Percentiles rank a stretch among this genome's conserved stretches.
These are phyloP conservation scores for Apogon talboti DNA, from an alignment of 2,797 vertebrate genomes.

Conservation along the genomic window DNA sequence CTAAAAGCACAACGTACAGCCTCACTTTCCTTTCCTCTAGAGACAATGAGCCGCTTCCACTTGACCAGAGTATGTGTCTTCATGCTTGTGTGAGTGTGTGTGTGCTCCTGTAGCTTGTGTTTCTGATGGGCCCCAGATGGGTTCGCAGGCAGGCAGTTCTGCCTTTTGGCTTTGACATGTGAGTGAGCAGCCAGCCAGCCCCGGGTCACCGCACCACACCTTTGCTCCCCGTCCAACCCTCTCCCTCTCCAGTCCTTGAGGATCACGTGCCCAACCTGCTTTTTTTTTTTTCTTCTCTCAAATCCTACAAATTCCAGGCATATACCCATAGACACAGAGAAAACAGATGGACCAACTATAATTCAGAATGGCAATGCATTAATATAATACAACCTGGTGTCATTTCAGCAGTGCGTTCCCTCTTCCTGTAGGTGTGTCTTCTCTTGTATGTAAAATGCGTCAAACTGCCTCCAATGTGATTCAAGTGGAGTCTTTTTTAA, in stretches of 20 bases:
- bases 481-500: constrained; percentile 55
- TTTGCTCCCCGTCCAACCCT: constrained; percentile 46
- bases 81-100: constrained; percentile 22
- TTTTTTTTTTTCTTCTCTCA: constrained; percentile 6
- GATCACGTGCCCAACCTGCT: constrained; percentile 9
- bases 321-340: not conserved
- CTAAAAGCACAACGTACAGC: constrained; percentile 20
- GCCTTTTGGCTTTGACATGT: constrained; percentile 75
- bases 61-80: constrained; percentile 27
- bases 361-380: not conserved
- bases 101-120: constrained; percentile 27
- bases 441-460: constrained; percentile 40
- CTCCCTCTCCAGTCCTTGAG: constrained; percentile 11
- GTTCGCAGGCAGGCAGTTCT: constrained; percentile 66
- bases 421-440: constrained; percentile 12
- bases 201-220: constrained; percentile 67
- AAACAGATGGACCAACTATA: not conserved
- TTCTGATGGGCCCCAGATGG: constrained; percentile 73
- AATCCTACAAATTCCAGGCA: not conserved
- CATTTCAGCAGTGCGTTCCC: constrained; percentile 10
- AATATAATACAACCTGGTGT: not conserved
- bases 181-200: constrained; percentile 62
- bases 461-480: constrained; percentile 47
- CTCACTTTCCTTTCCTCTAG: constrained; percentile 42
- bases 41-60: constrained; percentile 53